Evolutionary conservation across 2,113 vertebrate species (phyloP), one percentile per base, ranked within the genome.

Genomic region (Litocranius walleri): DNA sequence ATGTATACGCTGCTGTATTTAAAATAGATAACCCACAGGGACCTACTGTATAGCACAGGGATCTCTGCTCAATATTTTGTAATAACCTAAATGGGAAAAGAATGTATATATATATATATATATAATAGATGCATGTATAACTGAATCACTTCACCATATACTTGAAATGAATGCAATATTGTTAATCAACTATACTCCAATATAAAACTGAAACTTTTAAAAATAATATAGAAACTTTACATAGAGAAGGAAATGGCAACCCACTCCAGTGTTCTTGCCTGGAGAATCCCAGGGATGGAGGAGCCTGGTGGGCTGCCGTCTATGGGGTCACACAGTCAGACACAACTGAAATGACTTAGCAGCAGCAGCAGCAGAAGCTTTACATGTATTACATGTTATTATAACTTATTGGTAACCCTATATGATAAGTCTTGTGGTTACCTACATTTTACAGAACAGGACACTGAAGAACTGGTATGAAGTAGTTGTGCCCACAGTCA

Each of bases 221-320:
- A 71, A 71, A 36, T 71, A 36, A 40, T 40, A 40, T 40, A 40
- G n/a, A 5, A 71, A 71, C n/a, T 71, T 40, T 23, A 40, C 67
- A 6, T 40, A 0, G n/a, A 71, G n/a, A 23, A 71, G 9, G n/a
- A 23, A 71, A 71, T 23, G n/a, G 19, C 19, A 71, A 71, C n/a
- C 67, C 19, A 71, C 67, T 71, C n/a, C n/a, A 40, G 19, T 71
- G 36, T 71, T 71, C 67, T 71, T 36, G n/a, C n/a, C 17, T 71
- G 67, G n/a, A 71, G 19, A 71, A 71, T 23, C 19, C n/a, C 67
- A 40, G 67, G 19, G n/a, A 71, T 3, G n/a, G n/a, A 12, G 19
- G n/a, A 40, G 19, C 19, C 67, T 23, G n/a, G n/a, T 12, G 19
- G 19, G 67, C 19, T 40, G n/a, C 10, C 0, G 0, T 71, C 19